phyloP scores from a whole-genome alignment of 2,888 invertebrate species.

The Idaea straminata region DNA sequence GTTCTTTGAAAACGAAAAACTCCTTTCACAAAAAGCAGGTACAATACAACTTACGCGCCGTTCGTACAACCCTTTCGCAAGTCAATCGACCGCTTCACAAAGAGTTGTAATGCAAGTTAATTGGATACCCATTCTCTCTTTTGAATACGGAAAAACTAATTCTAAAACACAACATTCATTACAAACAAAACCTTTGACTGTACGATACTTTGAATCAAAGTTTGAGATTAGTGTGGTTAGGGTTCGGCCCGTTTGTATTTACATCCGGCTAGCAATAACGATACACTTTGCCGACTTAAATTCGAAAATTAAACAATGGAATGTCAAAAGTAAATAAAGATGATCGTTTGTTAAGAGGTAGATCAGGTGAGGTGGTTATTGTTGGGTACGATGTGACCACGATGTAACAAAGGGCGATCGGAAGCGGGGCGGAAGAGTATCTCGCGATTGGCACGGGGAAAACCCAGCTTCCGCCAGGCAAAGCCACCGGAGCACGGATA shows the following conservation, averaged over 20 bases:
- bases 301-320: slow-evolving; percentile 27
- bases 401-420: slow-evolving; percentile 42
- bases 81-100: slow-evolving; percentile 35
- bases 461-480: slow-evolving; percentile 49
- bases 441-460: slow-evolving; percentile 49
- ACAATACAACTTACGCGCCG: slow-evolving; percentile 15
- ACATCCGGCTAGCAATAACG: neutral
- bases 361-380: slow-evolving; percentile 34
- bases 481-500: slow-evolving; percentile 26
- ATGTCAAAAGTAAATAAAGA: slow-evolving; percentile 28
- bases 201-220: neutral
- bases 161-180: slow-evolving; percentile 4
- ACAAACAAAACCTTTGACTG: neutral
- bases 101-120: slow-evolving; percentile 22
- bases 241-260: neutral
- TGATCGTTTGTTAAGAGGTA: slow-evolving; percentile 26
- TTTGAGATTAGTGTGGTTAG: neutral
- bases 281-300: neutral
- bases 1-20: slow-evolving; percentile 47
- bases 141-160: slow-evolving; percentile 12
- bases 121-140: slow-evolving; percentile 21
- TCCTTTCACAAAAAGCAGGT: slow-evolving; percentile 42
- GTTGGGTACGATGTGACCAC: slow-evolving; percentile 35
- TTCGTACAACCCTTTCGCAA: slow-evolving; percentile 29
- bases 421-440: slow-evolving; percentile 43